These are phyloP conservation scores for Orestias chungarensis DNA, from an alignment of 2,797 vertebrate species.

Conservation along the genomic window DNA sequence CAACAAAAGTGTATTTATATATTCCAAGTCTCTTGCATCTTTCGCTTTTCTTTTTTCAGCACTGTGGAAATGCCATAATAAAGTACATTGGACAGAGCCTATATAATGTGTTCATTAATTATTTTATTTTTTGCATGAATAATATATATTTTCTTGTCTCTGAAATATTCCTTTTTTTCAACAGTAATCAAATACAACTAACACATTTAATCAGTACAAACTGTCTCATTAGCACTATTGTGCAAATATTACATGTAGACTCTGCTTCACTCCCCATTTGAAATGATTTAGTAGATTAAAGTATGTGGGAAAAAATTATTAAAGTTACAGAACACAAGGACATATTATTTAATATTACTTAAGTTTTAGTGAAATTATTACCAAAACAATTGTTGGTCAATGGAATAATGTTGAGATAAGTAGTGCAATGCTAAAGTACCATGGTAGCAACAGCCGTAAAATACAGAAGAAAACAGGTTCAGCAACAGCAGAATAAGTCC, in stretches of 20 bases:
- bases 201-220: not conserved
- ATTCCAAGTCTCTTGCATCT: not conserved
- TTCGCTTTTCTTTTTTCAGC: slow-evolving; percentile 5
- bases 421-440: too few species aligned
- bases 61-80: not conserved
- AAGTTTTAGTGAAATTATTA: too few species aligned
- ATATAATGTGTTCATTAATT: not conserved
- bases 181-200: not conserved
- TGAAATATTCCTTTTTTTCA: too few species aligned
- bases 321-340: too few species aligned
- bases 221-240: not conserved
- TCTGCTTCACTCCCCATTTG: not conserved
- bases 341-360: too few species aligned
- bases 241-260: not conserved
- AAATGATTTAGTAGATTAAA: not conserved
- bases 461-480: too few species aligned
- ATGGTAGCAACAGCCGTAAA: too few species aligned
- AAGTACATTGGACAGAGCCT: not conserved
- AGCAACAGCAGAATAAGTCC: too few species aligned
- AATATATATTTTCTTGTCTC: not conserved
- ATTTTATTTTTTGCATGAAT: not conserved
- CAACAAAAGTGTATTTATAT: not conserved
- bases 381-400: too few species aligned
- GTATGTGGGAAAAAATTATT: not conserved
- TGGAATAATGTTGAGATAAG: too few species aligned